Base-by-base conservation (phyloP, 2,888 invertebrate species). In the Troides oblongomaculatus region DNA sequence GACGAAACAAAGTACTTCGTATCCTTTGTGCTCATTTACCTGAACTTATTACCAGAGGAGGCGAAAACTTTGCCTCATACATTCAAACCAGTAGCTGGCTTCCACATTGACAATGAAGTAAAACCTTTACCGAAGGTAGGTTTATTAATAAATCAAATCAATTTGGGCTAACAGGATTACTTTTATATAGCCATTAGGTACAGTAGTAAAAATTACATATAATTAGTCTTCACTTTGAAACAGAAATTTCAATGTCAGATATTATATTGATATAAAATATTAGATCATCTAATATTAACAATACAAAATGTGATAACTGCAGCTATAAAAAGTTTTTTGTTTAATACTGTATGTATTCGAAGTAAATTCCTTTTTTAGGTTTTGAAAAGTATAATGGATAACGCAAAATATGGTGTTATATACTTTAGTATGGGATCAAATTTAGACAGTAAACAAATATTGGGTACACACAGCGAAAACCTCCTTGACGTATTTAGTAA, bases 91-190 rank as follows among this genome's bases (percentile, higher is more conserved):
- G 70, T 77, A 12, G 76, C 74, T 0, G 77, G 77, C 5, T 82
- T 76, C 59, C 82, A 83, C 66, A 79, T 84, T 46, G 73, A 77
- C 43, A 71, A 73, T 0, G 71, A 74, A 1, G 67, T 75, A 10
- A 73, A 75, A 60, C 78, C 81, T 5, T 74, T 83, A 62, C 79
- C 81, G 1, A 73, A 79, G 74, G 83, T 82, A 61, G 1, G 14
- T 46, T 46, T 14, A 46, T 14, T 14, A 46, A 14, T 14, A 46
- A 46, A 46, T 46, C 2, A 46, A 12, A 46, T 12, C 30, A 30
- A 30, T 30, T 3, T 30, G 0, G 30, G 30, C 30, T 30, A 30
- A 30, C 30, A 3, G 30, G 30, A 30, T 4, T 30, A 3, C 30
- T 30, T 30, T 30, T 5, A 30, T 30, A 30, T 0, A 30, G 3